phyloP scores from a whole-genome alignment of 2,113 vertebrate species.

The Cynoglossus semilaevis region DNA sequence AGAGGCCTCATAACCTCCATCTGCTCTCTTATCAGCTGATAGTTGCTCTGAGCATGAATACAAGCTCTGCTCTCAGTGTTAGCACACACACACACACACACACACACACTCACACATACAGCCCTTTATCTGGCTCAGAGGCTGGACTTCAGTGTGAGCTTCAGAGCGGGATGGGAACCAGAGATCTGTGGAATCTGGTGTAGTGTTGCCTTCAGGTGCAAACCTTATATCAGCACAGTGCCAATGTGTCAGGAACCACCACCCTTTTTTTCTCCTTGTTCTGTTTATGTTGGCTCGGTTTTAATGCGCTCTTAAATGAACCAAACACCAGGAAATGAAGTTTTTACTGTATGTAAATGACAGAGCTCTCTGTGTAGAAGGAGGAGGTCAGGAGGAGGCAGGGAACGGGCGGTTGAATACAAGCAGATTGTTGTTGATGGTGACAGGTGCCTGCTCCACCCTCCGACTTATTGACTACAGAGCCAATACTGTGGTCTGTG shows the following conservation, averaged over 20 bases:
- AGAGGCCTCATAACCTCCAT: constrained; percentile 34
- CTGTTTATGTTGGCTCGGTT: not conserved
- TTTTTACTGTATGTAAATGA: not conserved
- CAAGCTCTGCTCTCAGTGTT: constrained; percentile 26
- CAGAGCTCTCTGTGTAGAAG: not conserved
- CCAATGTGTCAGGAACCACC: not conserved
- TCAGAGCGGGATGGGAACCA: constrained; percentile 9
- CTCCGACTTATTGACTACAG: constrained; percentile 35
- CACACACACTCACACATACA: constrained; percentile 46
- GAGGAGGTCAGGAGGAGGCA: not conserved
- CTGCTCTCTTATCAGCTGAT: constrained; percentile 52
- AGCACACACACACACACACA: constrained; percentile 26
- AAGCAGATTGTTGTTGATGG: constrained; percentile 7
- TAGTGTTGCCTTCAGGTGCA: constrained; percentile 30
- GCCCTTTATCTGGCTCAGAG: constrained; percentile 10
- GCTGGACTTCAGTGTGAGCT: constrained; percentile 39
- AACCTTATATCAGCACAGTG: constrained; percentile 4
- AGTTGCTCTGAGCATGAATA: constrained; percentile 24
- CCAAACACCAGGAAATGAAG: not conserved
- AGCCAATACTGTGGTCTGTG: constrained; percentile 29
- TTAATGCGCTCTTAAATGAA: not conserved
- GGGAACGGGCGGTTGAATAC: constrained; percentile 11
- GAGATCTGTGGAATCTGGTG: constrained; percentile 35
- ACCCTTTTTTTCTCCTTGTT: not conserved
- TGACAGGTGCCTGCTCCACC: constrained; percentile 33